Conservation (phyloP, 2,113 vertebrate genomes). For the Mustela lutreola region DNA sequence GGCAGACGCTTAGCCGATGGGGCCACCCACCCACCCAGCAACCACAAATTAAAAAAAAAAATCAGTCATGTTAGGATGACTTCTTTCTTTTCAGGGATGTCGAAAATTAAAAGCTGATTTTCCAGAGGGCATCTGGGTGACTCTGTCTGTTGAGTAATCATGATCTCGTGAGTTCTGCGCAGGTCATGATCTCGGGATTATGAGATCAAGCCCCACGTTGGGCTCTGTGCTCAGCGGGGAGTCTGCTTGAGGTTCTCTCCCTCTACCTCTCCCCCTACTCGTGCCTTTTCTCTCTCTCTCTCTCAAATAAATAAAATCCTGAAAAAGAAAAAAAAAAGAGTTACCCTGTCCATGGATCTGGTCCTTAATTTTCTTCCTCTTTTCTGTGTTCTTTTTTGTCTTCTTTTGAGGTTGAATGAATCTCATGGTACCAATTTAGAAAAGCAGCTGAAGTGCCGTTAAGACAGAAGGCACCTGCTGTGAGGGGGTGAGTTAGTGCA, state of each 20-base stretch:
- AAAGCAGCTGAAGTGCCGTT: rapidly evolving
- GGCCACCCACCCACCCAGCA: too few relatives aligned
- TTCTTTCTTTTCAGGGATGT: not conserved
- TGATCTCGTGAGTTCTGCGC: not conserved
- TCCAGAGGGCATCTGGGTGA: too few relatives aligned
- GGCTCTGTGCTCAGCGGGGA: not conserved
- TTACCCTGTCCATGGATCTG: not conserved
- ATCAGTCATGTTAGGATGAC: not conserved
- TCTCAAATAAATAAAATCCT: not conserved
- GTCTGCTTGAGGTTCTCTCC: not conserved
- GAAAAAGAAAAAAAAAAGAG: not conserved
- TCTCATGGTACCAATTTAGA: not conserved
- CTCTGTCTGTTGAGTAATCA: not conserved
- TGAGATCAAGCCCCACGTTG: not conserved
- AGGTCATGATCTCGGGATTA: not conserved
- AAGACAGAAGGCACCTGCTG: not conserved
- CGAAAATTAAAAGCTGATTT: not conserved
- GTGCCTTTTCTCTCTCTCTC: not conserved
- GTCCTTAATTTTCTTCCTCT: not conserved
- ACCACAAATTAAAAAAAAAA: not conserved
- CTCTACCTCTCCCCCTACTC: not conserved
- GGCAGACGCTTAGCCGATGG: too few relatives aligned
- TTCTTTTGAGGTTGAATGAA: not conserved
- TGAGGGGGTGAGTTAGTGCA: not conserved
- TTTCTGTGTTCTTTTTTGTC: not conserved